Conservation (phyloP, 2,113 vertebrate genomes). For the Tympanuchus pallidicinctus region DNA sequence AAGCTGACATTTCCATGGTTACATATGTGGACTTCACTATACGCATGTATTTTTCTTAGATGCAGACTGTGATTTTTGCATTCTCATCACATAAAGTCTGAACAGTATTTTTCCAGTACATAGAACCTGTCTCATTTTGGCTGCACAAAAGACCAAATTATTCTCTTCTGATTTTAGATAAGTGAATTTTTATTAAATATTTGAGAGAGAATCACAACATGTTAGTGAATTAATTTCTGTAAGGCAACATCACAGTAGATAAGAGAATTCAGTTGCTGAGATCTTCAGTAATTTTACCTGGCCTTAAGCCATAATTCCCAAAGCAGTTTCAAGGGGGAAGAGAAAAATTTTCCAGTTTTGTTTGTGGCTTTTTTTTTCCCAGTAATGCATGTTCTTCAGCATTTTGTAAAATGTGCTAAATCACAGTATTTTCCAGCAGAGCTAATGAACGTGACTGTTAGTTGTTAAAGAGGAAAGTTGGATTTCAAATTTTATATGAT, state of each 20-base stretch:
- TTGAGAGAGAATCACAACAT: not conserved
- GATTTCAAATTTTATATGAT: not conserved
- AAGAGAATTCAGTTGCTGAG: not conserved
- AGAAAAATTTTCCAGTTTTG: accelerated
- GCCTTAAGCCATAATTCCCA: not conserved
- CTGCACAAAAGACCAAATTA: not conserved
- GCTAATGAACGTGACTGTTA: not conserved
- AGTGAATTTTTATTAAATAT: not conserved
- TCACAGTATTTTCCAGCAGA: not conserved
- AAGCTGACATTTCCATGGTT: not conserved
- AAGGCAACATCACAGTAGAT: not conserved
- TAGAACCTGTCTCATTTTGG: not conserved
- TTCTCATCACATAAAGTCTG: not conserved
- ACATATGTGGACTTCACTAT: not conserved
- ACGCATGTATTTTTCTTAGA: not conserved
- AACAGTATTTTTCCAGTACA: not conserved
- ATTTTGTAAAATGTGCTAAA: not conserved
- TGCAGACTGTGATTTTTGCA: not conserved
- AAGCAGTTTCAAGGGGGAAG: not conserved
- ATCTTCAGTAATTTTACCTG: not conserved
- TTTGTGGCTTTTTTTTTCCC: no score
- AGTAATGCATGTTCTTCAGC: not conserved
- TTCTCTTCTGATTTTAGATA: not conserved
- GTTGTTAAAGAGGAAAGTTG: not conserved
- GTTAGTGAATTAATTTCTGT: not conserved